phyloP scores from a whole-genome alignment of 2,113 vertebrate genomes.

The Pelmatolapia mariae region DNA sequence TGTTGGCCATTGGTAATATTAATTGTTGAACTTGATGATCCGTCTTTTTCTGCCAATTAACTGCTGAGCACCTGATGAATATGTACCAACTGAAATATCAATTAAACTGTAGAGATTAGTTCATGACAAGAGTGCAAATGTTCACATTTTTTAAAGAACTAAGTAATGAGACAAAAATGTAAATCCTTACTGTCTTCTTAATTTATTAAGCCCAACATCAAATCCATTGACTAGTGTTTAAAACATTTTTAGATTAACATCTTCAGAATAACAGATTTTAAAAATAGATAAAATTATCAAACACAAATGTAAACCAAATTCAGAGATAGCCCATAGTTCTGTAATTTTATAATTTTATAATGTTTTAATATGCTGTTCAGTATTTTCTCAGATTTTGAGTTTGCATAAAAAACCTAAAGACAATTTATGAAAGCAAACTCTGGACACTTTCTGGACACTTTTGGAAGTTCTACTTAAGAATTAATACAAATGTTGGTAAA shows the following conservation, averaged over 20 bases:
- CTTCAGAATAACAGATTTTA: neutral
- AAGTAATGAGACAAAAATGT: neutral
- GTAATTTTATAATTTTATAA: neutral
- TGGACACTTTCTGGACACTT: neutral
- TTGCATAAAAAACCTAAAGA: neutral
- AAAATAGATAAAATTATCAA: neutral
- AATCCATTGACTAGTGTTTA: neutral
- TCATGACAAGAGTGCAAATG: constrained; percentile 6
- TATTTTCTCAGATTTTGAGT: neutral
- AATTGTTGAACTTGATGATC: constrained; percentile 54
- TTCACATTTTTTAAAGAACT: constrained; percentile 1
- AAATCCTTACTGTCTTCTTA: neutral
- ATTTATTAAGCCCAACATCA: neutral
- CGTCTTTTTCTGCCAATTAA: constrained; percentile 35
- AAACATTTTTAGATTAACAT: neutral
- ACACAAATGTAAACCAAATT: neutral
- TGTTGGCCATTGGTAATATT: neutral
- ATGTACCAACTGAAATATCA: constrained; percentile 45
- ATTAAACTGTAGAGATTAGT: constrained; percentile 36
- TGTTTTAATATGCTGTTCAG: neutral
- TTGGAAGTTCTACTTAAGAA: neutral
- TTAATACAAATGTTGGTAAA: neutral
- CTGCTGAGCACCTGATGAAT: constrained; percentile 50
- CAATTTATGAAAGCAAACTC: neutral
- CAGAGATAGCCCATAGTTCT: neutral